Evolutionary conservation across 2,797 vertebrate genomes (phyloP), one percentile per base, ranked within the genome.

Genomic region (Naso thynnoides): DNA sequence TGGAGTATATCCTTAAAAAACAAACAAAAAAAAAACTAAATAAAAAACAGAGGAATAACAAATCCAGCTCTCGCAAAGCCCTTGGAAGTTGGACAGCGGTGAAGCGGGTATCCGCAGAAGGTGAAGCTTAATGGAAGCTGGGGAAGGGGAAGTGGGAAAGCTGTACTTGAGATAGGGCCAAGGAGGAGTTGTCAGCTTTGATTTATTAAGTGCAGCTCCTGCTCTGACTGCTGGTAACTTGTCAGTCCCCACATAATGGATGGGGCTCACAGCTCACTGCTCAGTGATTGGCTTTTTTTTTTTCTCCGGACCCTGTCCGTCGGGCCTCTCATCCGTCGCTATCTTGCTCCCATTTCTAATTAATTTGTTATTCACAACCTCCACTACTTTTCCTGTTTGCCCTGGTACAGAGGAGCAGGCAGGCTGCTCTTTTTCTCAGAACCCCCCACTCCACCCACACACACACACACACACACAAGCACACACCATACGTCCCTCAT

Each of bases 141-240:
- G 92, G 73, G 78, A 90, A 86, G 79, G 81, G 88, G 91, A 89
- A 89, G 89, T 92, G 81, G 89, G 89, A 91, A 95, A 95, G 94
- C 88, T 85, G 88, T 95, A 95, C 95, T 94, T 95, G 93, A 93
- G 94, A 94, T 95, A 95, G 92, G 88, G 95, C 95, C 90, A 93
- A 93, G 95, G 94, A 96, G 93, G 81, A 87, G 93, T 93, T 98
- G 97, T 97, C 96, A 96, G 92, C 93, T 97, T 96, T 97, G 96
- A 98, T 97, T 98, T 97, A 98, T 98, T 95, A 96, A 96, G 95
- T 96, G 92, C 94, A 94, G 90, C 93, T 96, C 88, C 87, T 82
- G 88, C 91, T 91, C 93, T 92, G 94, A 95, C 95, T 94, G 94
- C 94, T 87, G 86, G 93, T 94, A 92, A 94, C 93, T 95, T 95